Evolutionary conservation across 2,888 invertebrate genomes (phyloP).

Genomic region (Aplocera efformata): DNA sequence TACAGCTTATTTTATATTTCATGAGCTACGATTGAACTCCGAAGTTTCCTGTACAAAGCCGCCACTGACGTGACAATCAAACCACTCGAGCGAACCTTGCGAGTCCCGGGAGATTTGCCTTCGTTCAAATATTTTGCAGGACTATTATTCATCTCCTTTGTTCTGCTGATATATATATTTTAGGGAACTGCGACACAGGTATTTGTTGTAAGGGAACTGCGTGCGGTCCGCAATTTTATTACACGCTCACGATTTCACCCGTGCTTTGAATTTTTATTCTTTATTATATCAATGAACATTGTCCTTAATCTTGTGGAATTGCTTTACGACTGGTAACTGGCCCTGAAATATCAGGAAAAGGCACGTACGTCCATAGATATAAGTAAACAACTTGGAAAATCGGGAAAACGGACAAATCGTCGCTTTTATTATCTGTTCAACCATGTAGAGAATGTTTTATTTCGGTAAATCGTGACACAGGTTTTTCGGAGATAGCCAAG

Average conservation of each 20-base stretch:
- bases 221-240: constrained; percentile 26
- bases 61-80: constrained; percentile 24
- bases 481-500: constrained; percentile 24
- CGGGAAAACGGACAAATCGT: constrained; percentile 25
- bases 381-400: constrained; percentile 23
- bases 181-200: constrained; percentile 27
- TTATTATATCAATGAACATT: constrained; percentile 10
- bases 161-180: constrained; percentile 30
- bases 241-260: constrained; percentile 27
- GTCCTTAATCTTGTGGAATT: constrained; percentile 15
- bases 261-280: constrained; percentile 23
- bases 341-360: constrained; percentile 14
- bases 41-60: neutral
- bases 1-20: no score
- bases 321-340: constrained; percentile 15
- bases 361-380: constrained; percentile 19
- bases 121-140: constrained; percentile 15
- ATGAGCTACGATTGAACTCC: no score
- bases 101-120: constrained; percentile 13
- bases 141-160: constrained; percentile 30
- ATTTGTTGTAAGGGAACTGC: constrained; percentile 25
- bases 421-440: constrained; percentile 27
- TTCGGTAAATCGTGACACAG: constrained; percentile 26
- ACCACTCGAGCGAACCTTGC: constrained; percentile 10
- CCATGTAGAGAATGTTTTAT: constrained; percentile 28